phyloP scores from a whole-genome alignment of 2,113 vertebrate genomes.

The Pollimyrus isidori region DNA sequence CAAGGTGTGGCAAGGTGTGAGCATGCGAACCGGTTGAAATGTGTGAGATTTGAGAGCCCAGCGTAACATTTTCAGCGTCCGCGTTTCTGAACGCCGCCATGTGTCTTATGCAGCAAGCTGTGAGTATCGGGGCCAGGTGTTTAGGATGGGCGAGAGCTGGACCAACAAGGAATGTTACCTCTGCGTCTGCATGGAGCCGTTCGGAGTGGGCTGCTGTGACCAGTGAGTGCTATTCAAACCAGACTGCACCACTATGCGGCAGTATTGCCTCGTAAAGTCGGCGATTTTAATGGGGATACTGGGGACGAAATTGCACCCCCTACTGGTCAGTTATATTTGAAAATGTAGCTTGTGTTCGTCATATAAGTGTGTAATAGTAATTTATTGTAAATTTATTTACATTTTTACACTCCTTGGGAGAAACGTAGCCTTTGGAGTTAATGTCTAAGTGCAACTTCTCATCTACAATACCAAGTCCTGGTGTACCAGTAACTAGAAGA shows the following conservation, averaged over 20 bases:
- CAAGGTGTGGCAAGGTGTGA: too few relatives aligned
- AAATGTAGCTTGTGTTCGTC: background rate
- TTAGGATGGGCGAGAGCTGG: slow-evolving; percentile 61
- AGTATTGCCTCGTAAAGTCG: background rate
- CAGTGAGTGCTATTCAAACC: slow-evolving; percentile 46
- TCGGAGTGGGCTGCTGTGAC: slow-evolving; percentile 68
- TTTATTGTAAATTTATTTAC: background rate
- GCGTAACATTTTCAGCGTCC: background rate
- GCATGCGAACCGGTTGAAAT: too few relatives aligned
- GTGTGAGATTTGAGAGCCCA: too few relatives aligned
- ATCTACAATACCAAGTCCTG: background rate
- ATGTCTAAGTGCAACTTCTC: background rate
- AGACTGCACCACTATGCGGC: background rate
- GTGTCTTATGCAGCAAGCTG: slow-evolving; percentile 48
- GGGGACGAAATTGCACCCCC: background rate
- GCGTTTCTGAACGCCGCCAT: background rate
- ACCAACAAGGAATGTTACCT: slow-evolving; percentile 57
- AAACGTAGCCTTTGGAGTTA: background rate
- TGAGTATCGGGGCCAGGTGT: slow-evolving; percentile 54
- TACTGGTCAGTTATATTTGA: background rate
- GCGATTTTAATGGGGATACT: background rate
- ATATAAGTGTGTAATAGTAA: background rate
- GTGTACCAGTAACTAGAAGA: too few relatives aligned
- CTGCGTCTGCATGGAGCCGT: slow-evolving; percentile 67
- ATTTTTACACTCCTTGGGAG: background rate